Evolutionary conservation across 2,888 invertebrate genomes (phyloP), one percentile per base, ranked within the genome.

Genomic region (Eutolmus rufibarbis): DNA sequence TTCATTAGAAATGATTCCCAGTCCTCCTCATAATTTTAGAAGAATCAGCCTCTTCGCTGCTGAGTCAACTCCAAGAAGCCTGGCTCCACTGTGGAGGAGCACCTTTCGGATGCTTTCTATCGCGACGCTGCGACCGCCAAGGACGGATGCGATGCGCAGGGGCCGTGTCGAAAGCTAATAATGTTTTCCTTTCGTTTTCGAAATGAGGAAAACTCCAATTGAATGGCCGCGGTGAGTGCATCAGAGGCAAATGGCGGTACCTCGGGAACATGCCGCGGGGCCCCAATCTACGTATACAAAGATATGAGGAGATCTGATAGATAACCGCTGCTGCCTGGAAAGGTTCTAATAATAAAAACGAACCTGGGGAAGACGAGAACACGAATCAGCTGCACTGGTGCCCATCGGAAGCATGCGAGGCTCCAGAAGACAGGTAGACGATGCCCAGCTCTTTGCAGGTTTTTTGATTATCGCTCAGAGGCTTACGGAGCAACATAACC

Each of bases 261-360:
- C 46, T 43, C 31, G n/a, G 34, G 9, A 34, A 77, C 28, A 28
- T 16, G 23, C 37, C 12, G 5, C 43, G 4, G 12, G 43, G 78
- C 78, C 5, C 16, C 37, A 78, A 23, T 78, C 37, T 77, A n/a
- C 16, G 51, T 51, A 12, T 12, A 51, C 1, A 12, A 19, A 78
- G 40, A 78, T 78, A 43, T 78, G 78, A 78, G 43, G 46, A 78
- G 78, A 78, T 78, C 78, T 78, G 37, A 78, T 37, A 77, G 78
- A 77, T 78, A 78, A 9, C 19, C 43, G 43, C 56, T 66, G 66
- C 28, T 66, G 66, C 28, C 16, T 56, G 19, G 16, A 56, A 78
- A 46, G 23, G 43, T 78, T 78, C 78, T 43, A 82, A 82, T 43
- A 82, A 82, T 56, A 66, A 28, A 51, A 82, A 9, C 19, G 66